These are phyloP conservation scores for Trachurus trachurus DNA, from an alignment of 2,797 vertebrate genomes.

Conservation along the genomic window DNA sequence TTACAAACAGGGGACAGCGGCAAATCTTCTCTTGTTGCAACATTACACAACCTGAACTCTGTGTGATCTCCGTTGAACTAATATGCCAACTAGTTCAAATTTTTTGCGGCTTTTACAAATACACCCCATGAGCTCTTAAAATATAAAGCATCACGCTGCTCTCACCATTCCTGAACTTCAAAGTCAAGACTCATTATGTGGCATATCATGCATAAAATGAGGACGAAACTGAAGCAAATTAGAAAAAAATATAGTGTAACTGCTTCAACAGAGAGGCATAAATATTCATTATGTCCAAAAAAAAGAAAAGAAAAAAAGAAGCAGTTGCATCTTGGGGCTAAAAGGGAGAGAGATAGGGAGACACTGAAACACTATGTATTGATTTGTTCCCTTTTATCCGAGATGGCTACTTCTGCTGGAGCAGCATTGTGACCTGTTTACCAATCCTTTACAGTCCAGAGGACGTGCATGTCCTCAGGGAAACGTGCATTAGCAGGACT, in stretches of 20 bases:
- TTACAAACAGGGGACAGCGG: conserved; percentile 54
- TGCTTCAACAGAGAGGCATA: conserved; percentile 49
- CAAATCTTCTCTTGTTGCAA: conserved; percentile 44
- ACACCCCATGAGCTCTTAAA: conserved; percentile 37
- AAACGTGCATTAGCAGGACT: conserved; percentile 51
- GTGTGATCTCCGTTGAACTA: conserved; percentile 56
- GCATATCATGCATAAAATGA: conserved; percentile 52
- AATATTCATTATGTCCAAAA: conserved; percentile 64
- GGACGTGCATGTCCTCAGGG: conserved; percentile 60
- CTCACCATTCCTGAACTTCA: conserved; percentile 55
- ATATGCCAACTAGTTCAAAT: conserved; percentile 23
- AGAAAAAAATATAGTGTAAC: conserved; percentile 37
- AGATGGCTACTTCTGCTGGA: conserved; percentile 57
- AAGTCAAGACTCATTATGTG: conserved; percentile 60
- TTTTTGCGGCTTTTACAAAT: conserved; percentile 36
- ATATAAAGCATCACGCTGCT: conserved; percentile 36
- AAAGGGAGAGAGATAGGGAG: conserved; percentile 40
- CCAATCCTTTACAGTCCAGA: conserved; percentile 56
- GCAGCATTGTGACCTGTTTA: conserved; percentile 69
- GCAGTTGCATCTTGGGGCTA: conserved; percentile 24
- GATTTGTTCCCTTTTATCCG: conserved; percentile 69
- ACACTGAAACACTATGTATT: conserved; percentile 60
- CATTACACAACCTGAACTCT: conserved; percentile 60
- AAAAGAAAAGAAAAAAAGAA: conserved; percentile 27
- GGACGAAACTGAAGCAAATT: conserved; percentile 45